Evolutionary conservation across 2,113 vertebrate species (phyloP).

Genomic region (Daphoenositta chrysoptera): DNA sequence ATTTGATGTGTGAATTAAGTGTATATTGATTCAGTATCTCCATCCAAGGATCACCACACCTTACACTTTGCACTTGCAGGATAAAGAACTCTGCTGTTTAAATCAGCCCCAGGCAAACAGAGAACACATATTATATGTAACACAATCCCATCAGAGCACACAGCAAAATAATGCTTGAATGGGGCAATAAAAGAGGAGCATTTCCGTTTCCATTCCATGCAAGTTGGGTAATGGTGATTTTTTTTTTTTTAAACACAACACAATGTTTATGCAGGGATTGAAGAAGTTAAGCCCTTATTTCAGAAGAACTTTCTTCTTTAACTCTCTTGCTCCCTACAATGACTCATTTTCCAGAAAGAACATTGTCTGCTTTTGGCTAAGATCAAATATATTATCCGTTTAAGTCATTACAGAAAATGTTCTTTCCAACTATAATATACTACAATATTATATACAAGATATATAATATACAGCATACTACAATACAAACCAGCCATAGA

Average conservation of each 20-base stretch:
- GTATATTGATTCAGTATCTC: not conserved
- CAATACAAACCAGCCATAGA: not conserved
- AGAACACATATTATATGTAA: not conserved
- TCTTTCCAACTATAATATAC: not conserved
- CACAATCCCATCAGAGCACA: not conserved
- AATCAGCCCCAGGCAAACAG: not conserved
- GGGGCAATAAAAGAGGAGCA: not conserved
- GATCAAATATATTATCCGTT: not conserved
- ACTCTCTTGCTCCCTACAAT: not conserved
- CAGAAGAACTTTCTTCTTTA: not conserved
- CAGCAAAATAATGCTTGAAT: not conserved
- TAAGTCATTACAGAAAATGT: not conserved
- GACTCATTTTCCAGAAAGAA: slow-evolving; percentile 6
- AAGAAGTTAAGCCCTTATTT: not conserved
- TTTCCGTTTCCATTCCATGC: not conserved
- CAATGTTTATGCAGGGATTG: not conserved
- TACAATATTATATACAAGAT: not conserved
- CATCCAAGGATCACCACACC: not conserved
- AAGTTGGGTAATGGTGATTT: not conserved
- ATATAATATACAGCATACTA: too few species aligned
- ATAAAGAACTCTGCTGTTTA: not conserved
- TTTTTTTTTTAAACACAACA: not conserved
- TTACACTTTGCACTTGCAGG: not conserved
- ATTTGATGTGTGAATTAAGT: not conserved
- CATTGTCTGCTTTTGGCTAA: slow-evolving; percentile 18